These are phyloP conservation scores for Berghia stephanieae DNA, from an alignment of 1,140 invertebrate species.

Conservation along the genomic window DNA sequence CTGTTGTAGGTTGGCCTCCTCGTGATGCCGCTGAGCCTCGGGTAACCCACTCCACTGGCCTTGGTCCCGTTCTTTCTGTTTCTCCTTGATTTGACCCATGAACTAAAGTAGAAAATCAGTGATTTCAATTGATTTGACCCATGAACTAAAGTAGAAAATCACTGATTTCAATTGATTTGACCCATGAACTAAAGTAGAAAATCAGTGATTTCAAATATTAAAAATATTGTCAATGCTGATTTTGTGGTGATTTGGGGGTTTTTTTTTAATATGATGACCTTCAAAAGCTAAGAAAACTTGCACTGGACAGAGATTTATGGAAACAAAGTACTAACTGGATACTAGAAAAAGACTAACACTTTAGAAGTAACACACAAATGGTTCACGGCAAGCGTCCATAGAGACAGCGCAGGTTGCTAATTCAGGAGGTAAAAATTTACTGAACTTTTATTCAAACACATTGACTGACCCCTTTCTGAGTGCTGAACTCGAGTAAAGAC, in stretches of 20 bases:
- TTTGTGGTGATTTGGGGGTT: neutral
- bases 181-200: slow-evolving; percentile 63
- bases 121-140: slow-evolving; percentile 63
- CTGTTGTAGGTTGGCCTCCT: slow-evolving; percentile 79
- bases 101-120: slow-evolving; percentile 48
- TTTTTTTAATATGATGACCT: neutral
- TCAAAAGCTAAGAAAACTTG: too few relatives aligned
- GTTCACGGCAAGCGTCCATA: too few relatives aligned
- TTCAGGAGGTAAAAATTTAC: too few relatives aligned
- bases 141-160: slow-evolving; percentile 58
- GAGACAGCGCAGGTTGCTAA: too few relatives aligned
- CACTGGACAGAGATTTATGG: too few relatives aligned
- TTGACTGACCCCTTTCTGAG: too few relatives aligned
- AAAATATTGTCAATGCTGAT: neutral
- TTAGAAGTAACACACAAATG: neutral
- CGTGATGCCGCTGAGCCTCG: slow-evolving; percentile 78
- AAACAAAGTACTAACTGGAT: too few relatives aligned
- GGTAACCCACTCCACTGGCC: slow-evolving; percentile 81
- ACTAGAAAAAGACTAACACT: too few relatives aligned
- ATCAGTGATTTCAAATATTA: neutral
- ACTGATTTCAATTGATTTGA: slow-evolving; percentile 59
- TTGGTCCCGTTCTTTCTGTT: slow-evolving; percentile 72
- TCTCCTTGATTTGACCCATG: slow-evolving; percentile 69
- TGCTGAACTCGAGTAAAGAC: too few relatives aligned
- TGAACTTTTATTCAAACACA: too few relatives aligned